These are phyloP conservation scores for Drymodes brunneopygia DNA, from an alignment of 2,113 vertebrate genomes.

Conservation along the genomic window DNA sequence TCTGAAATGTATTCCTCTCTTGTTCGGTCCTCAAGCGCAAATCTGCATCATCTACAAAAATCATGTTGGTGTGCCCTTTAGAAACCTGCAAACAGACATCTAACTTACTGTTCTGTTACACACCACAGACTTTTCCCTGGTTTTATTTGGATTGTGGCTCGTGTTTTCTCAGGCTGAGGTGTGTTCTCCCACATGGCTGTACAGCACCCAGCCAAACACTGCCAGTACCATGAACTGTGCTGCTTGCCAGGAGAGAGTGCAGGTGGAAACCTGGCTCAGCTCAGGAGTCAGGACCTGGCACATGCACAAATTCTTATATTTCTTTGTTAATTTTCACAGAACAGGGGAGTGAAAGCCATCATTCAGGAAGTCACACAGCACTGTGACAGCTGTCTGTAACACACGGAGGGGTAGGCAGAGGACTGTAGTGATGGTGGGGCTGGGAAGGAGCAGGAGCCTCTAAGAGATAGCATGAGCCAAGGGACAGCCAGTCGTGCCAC, in stretches of 20 bases:
- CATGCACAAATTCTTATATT: background rate
- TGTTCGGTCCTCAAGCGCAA: background rate
- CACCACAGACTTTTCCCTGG: background rate
- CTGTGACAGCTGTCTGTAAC: background rate
- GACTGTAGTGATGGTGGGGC: background rate
- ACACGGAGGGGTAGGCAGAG: background rate
- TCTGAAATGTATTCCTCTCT: background rate
- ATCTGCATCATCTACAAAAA: background rate
- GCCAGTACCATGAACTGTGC: background rate
- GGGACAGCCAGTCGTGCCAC: background rate
- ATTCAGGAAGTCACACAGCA: background rate
- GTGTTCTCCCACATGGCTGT: background rate
- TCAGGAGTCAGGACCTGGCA: background rate
- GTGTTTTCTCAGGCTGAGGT: background rate
- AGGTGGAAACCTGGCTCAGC: fast-evolving
- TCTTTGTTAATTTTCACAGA: background rate
- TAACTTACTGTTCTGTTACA: background rate
- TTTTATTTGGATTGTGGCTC: background rate
- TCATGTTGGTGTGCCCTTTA: background rate
- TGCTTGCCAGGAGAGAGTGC: background rate
- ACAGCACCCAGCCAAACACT: background rate
- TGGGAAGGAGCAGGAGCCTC: background rate
- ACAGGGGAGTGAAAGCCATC: background rate
- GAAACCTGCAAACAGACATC: background rate
- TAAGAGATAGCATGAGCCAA: background rate